Evolutionary conservation across 2,888 invertebrate genomes (phyloP).

Genomic region (Arctia plantaginis): DNA sequence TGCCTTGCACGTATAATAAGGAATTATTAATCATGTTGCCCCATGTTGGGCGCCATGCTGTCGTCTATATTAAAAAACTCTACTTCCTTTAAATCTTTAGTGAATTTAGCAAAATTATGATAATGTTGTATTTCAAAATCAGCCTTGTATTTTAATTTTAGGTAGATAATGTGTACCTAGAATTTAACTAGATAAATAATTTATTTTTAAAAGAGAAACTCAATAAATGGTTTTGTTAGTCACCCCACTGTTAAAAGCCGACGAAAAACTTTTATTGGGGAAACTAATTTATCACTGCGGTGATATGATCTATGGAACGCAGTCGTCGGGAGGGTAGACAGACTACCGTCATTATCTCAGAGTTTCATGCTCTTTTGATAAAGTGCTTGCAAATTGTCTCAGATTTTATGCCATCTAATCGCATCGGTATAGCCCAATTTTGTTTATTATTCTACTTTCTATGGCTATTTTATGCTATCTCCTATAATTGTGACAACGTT

Average conservation of each 20-base stretch:
- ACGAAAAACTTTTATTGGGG: conserved; percentile 64
- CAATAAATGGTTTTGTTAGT: conserved; percentile 42
- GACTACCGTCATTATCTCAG: conserved; percentile 44
- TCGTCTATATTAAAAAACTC: conserved; percentile 50
- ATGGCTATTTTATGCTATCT: not conserved
- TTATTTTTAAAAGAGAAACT: conserved; percentile 25
- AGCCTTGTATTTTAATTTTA: not conserved
- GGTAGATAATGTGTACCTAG: conserved; percentile 20
- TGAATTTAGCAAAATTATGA: conserved; percentile 16
- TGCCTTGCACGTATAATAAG: conserved; percentile 58
- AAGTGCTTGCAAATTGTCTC: conserved; percentile 57
- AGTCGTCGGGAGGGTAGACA: conserved; percentile 56
- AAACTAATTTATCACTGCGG: conserved; percentile 71
- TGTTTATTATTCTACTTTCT: conserved; percentile 31
- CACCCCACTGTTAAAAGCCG: conserved; percentile 49
- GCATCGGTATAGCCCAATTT: conserved; percentile 25
- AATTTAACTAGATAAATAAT: conserved; percentile 28
- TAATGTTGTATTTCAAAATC: not conserved
- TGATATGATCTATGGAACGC: conserved; percentile 70
- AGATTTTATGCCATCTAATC: conserved; percentile 36
- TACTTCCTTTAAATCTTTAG: conserved; percentile 32
- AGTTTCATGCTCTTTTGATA: conserved; percentile 63
- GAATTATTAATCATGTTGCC: conserved; percentile 64
- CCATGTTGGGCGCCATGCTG: conserved; percentile 71
- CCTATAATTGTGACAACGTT: conserved; percentile 6